phyloP scores from a whole-genome alignment of 2,888 invertebrate species.

The Macrosoma leucophasiata region DNA sequence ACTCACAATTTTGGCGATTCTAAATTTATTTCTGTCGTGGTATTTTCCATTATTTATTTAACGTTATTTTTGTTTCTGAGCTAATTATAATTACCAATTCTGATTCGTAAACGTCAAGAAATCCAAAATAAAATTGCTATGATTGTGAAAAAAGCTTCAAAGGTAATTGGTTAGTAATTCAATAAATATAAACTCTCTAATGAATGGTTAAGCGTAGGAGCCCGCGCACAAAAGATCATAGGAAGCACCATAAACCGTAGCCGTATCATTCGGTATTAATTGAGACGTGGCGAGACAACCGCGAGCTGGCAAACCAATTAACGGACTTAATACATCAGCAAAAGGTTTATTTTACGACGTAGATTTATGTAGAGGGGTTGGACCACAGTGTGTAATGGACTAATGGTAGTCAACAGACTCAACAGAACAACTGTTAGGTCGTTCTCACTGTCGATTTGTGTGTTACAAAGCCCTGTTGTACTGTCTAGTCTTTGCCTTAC shows the following conservation, averaged over 20 bases:
- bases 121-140: too few relatives aligned
- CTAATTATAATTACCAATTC: too few relatives aligned
- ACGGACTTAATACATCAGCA: constrained; percentile 25
- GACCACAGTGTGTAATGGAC: constrained; percentile 13
- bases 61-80: too few relatives aligned
- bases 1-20: too few relatives aligned
- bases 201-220: constrained; percentile 15
- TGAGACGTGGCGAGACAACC: constrained; percentile 44
- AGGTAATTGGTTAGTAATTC: too few relatives aligned
- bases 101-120: too few relatives aligned
- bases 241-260: constrained; percentile 34
- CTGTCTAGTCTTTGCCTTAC: too few relatives aligned
- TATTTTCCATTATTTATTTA: too few relatives aligned
- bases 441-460: constrained; percentile 57
- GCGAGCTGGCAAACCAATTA: constrained; percentile 16
- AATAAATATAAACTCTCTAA: constrained; percentile 6
- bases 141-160: too few relatives aligned
- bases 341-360: constrained; percentile 32
- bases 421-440: constrained; percentile 38
- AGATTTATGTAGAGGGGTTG: constrained; percentile 4
- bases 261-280: constrained; percentile 46
- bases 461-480: constrained; percentile 35
- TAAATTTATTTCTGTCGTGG: too few relatives aligned
- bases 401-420: constrained; percentile 25
- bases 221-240: constrained; percentile 30